Evolutionary conservation across 1,140 invertebrate species (phyloP), one percentile per base, ranked within the genome.

Genomic region (Heliconius congener): DNA sequence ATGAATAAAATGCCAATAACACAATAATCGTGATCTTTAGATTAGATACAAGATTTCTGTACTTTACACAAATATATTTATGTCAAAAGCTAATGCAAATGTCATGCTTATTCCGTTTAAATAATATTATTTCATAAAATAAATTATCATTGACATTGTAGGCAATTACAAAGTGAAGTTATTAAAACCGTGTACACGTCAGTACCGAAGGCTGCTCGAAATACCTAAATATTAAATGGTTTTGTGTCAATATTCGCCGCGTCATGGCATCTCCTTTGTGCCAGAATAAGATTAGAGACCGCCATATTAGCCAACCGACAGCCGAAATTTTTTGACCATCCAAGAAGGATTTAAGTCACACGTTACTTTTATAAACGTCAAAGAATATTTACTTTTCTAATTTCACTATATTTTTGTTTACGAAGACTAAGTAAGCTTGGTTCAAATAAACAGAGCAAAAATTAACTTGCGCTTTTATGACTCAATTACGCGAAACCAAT

Each of bases 191-290:
- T 88, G 82, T 81, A 57, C 83, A 75, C 86, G 84, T 75, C 84
- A 83, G 88, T 92, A 92, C 88, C 60, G 60, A 66, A 66, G 82
- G 78, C 83, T 87, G 85, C 83, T 91, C 86, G 84, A 86, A 91
- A 91, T 92, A 93, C 89, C 90, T 91, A 93, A 92, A 94, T 93
- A 92, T 93, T 92, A 92, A 93, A 93, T 91, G 90, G 88, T 92
- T 37, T 93, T 80, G 88, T 87, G 87, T 90, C 84, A 85, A 91
- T 86, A 90, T 91, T 86, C 81, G 91, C 91, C 83, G 80, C 84
- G 93, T 94, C 93, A 94, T 93, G 91, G 89, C 90, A 88, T 88
- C 87, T 92, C 90, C 87, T 92, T 93, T 94, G 93, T 94, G 86
- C 85, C 81, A 81, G 85, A 85, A 91, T 84, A 80, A 90, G 91